A percentile compares a stretch with the other conserved stretches of the same genome.
phyloP scores from a whole-genome alignment of 2,113 vertebrate species.

The Scalopus aquaticus region DNA sequence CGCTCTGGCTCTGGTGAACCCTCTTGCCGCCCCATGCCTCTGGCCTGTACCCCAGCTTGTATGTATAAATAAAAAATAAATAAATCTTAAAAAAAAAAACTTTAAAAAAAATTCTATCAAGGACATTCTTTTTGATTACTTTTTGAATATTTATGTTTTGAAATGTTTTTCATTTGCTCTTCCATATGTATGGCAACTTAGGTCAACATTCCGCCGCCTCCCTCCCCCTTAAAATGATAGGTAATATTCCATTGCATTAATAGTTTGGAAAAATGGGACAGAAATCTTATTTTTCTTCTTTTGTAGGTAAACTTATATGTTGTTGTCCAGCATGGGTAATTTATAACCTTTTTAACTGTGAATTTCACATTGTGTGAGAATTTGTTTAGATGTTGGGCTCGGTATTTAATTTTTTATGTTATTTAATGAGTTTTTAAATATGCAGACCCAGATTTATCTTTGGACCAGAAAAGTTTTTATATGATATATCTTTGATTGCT shows the following conservation, averaged over 20 bases:
- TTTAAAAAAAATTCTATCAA: no score
- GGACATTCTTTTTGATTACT: background rate
- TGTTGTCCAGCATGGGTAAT: background rate
- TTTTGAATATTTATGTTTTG: constrained; percentile 1
- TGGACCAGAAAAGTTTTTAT: constrained; percentile 27
- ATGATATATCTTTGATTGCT: background rate
- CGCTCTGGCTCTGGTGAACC: no score
- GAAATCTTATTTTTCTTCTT: background rate
- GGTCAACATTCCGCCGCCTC: background rate
- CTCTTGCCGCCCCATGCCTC: no score
- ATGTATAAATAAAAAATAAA: no score
- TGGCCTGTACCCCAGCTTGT: no score
- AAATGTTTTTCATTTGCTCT: constrained; percentile 2
- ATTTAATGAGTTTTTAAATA: constrained; percentile 4
- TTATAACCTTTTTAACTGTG: background rate
- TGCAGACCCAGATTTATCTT: background rate
- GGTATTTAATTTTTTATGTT: background rate
- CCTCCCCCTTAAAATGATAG: background rate
- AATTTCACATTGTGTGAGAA: background rate
- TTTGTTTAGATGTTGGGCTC: background rate
- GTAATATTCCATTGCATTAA: background rate
- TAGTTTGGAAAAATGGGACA: background rate
- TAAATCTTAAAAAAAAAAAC: no score
- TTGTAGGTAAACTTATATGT: background rate
- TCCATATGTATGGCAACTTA: background rate